Evolutionary conservation across 2,113 vertebrate genomes (phyloP).

Genomic region (Hyla sarda): DNA sequence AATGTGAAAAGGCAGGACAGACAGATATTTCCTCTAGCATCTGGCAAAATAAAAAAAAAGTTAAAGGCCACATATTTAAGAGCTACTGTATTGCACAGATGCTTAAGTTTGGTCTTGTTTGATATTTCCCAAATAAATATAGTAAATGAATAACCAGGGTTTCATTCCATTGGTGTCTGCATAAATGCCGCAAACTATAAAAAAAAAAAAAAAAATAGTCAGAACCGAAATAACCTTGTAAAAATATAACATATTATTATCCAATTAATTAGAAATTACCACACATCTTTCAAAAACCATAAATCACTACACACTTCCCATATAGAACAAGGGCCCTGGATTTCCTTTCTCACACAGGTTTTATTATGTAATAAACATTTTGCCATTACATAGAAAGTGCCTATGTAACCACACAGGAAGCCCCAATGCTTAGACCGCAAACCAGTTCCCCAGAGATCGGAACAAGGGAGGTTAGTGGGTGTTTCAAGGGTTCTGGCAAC

Average conservation of each 20-base stretch:
- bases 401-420: conserved; percentile 56
- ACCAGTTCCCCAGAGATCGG: conserved; percentile 48
- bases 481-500: conserved; percentile 4
- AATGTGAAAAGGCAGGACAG: conserved; percentile 3
- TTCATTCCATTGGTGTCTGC: conserved; percentile 47
- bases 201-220: background rate
- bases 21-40: background rate
- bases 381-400: conserved; percentile 46
- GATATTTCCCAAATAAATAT: conserved; percentile 20
- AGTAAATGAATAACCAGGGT: conserved; percentile 23
- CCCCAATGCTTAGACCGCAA: conserved; percentile 52
- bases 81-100: conserved; percentile 20
- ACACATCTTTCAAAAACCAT: conserved; percentile 54
- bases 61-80: conserved; percentile 1
- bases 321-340: conserved; percentile 46
- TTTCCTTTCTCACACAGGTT: conserved; percentile 56
- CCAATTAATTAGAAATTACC: conserved; percentile 59
- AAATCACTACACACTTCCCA: conserved; percentile 51
- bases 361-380: conserved; percentile 57
- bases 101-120: background rate
- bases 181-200: conserved; percentile 32
- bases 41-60: conserved; percentile 17
- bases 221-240: conserved; percentile 43
- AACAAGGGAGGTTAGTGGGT: conserved; percentile 41
- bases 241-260: conserved; percentile 57